phyloP scores from a whole-genome alignment of 2,113 vertebrate species.

The Macheiramphus alcinus region DNA sequence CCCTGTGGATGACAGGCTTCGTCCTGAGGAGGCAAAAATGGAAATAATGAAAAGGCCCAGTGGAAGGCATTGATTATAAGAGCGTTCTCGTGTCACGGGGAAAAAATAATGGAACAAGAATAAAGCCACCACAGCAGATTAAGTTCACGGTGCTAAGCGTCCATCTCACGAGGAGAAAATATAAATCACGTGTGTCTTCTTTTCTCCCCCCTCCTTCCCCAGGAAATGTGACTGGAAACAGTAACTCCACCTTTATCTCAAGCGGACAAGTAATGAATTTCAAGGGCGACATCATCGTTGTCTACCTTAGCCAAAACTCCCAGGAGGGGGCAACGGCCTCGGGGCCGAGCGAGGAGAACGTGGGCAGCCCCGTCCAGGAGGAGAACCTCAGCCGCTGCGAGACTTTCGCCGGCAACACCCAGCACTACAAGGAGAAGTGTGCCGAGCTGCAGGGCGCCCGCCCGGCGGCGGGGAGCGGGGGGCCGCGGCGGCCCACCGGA shows the following conservation, averaged over 20 bases:
- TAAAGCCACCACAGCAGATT: not conserved
- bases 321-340: conserved; percentile 67
- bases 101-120: not conserved
- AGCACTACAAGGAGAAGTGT: conserved; percentile 65
- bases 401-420: conserved; percentile 71
- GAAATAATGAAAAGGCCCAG: conserved; percentile 1
- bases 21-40: not conserved
- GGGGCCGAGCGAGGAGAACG: conserved; percentile 65
- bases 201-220: not conserved
- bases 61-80: conserved; percentile 20
- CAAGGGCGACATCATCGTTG: conserved; percentile 92
- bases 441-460: conserved; percentile 35
- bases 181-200: conserved; percentile 19
- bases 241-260: conserved; percentile 97
- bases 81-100: not conserved
- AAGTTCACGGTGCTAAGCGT: not conserved
- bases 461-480: not conserved
- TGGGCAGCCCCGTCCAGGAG: conserved; percentile 88
- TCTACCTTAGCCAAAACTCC: conserved; percentile 90
- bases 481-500: not conserved
- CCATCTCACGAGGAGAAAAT: not conserved
- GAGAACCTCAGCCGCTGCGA: conserved; percentile 78
- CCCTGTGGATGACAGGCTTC: not conserved
- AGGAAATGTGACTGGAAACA: conserved; percentile 94
- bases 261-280: conserved; percentile 99